Base-by-base conservation (phyloP, 2,797 vertebrate species). In the Rhinogobio ventralis region DNA sequence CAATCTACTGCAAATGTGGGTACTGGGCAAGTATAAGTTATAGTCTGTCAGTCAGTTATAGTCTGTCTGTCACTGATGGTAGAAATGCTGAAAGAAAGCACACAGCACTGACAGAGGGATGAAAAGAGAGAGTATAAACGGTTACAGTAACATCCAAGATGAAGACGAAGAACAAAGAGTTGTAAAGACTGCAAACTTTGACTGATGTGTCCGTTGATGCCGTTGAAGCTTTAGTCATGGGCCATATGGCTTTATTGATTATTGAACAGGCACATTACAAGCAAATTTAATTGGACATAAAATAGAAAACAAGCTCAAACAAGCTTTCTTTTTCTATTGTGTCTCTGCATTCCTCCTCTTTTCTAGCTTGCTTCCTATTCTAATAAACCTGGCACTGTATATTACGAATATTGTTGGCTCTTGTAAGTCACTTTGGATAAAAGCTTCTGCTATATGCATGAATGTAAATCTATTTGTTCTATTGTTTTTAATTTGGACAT, bases 1-100 rank as follows among this genome's bases (percentile, higher is more conserved):
- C 79, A 80, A 86, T 82, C 82, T 45, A 45, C 79, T 81, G 33
- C 69, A 82, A 53, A 78, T 87, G 39, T 86, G 51, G 51, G 14
- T 11, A 55, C 53, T n/a, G 9, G 42, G 33, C 53, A 51, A 60
- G 57, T 33, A 79, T 77, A 46, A 77, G 36, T 68, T 68, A 68
- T 42, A 66, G 7, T 68, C 11, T 46, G 68, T 69, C 13, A 78
- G 77, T 30, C 60, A 28, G 20, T 60, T 60, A 60, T 60, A 81
- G 51, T 55, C 66, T 46, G 25, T 57, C 33, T 11, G 19, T 77
- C 57, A 23, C 36, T 46, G 36, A 77, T 30, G 33, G 17, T 20
- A 33, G 49, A 11, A 67, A 53, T 20, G 57, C 60, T 28, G 73
- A 23, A 53, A 25, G 33, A 42, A 76, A 83, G n/a, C 17, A 69